Percentiles rank a stretch among this genome's conserved stretches.
Evolutionary conservation across 2,888 invertebrate genomes (phyloP).

Genomic region (Tetragnatha montana): DNA sequence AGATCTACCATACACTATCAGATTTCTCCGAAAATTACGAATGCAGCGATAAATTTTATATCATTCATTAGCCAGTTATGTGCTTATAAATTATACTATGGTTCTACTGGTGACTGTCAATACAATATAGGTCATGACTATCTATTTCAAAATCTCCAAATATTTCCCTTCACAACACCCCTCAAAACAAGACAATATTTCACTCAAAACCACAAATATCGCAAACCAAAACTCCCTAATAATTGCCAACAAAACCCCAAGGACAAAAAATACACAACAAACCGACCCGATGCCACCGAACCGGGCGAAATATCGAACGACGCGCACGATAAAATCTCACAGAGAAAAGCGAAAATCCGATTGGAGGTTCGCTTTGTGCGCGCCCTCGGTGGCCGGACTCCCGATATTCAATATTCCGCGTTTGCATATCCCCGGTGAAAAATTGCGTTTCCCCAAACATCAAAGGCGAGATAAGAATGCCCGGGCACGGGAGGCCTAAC

Average conservation of each 20-base stretch:
- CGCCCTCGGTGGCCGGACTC: slow-evolving; percentile 25
- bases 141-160: not conserved
- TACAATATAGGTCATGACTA: too few relatives aligned
- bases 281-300: slow-evolving; percentile 31
- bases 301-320: slow-evolving; percentile 34
- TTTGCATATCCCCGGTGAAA: slow-evolving; percentile 65
- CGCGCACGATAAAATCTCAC: slow-evolving; percentile 24
- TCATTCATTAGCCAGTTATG: not conserved
- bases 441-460: slow-evolving; percentile 56
- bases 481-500: slow-evolving; percentile 43
- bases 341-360: slow-evolving; percentile 58
- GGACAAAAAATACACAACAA: slow-evolving; percentile 35
- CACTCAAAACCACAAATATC: not conserved
- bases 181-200: not conserved
- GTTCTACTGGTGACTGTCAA: too few relatives aligned
- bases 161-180: not conserved
- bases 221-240: not conserved
- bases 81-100: not conserved
- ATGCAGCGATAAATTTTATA: not conserved
- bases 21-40: too few relatives aligned
- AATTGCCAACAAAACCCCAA: not conserved
- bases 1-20: too few relatives aligned
- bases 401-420: slow-evolving; percentile 69
- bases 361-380: slow-evolving; percentile 47
- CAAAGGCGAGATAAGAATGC: slow-evolving; percentile 59